phyloP scores from a whole-genome alignment of 2,113 vertebrate genomes.

The Irena cyanogastra region DNA sequence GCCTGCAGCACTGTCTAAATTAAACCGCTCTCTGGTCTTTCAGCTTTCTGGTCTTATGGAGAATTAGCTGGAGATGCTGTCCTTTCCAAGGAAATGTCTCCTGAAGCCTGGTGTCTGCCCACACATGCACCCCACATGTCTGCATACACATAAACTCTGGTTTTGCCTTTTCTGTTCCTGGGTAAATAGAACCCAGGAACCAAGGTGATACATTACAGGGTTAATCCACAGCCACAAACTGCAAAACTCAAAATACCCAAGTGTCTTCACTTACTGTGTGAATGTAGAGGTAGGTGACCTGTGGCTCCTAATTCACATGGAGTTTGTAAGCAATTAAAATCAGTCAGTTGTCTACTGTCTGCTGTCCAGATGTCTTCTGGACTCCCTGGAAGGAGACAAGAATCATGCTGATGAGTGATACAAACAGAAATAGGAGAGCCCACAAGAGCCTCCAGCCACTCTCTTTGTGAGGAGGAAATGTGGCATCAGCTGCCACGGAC shows the following conservation, averaged over 20 bases:
- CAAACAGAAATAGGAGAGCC: background rate
- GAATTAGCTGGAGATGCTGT: background rate
- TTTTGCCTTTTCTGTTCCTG: background rate
- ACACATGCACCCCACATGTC: fast-evolving
- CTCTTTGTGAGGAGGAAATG: background rate
- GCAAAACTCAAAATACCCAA: background rate
- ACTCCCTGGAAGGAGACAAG: background rate
- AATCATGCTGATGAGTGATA: background rate
- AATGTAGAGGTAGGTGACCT: background rate
- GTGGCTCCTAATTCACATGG: background rate
- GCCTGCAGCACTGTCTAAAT: background rate
- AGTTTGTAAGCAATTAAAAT: background rate
- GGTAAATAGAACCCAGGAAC: background rate
- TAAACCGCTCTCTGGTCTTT: background rate
- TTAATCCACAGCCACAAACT: background rate
- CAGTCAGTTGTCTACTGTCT: background rate
- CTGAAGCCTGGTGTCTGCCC: background rate
- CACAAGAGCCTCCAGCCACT: background rate
- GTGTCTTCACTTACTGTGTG: background rate
- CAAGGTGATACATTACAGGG: background rate
- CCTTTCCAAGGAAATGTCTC: background rate
- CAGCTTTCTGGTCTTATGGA: background rate
- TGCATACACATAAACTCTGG: fast-evolving
- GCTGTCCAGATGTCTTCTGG: background rate
- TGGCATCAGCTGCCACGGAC: background rate